Base-by-base conservation (phyloP, 1,140 invertebrate species). In the Lysiphlebus fabarum region DNA sequence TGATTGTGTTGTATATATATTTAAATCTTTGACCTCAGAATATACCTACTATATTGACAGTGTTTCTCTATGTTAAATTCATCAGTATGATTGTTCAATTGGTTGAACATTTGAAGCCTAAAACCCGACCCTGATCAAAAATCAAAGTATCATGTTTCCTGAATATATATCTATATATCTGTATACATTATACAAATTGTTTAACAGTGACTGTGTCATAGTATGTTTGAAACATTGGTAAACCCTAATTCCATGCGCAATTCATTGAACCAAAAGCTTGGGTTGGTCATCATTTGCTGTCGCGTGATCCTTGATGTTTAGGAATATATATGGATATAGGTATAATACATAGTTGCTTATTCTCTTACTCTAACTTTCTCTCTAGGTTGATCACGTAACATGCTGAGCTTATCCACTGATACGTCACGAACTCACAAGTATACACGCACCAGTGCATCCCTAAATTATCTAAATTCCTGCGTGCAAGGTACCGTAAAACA, bases 221-320 rank as follows among this genome's bases (percentile, higher is more conserved):
- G 17, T 26, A 26, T 26, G 17, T 26, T 26, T 26, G 17, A 26
- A 26, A 26, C 14, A 34, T 51, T 38, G 41, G 65, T 63, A 70
- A 70, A 69, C 67, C 17, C 67, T 67, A 70, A 69, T 70, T 68
- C 66, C 67, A 65, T 60, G 61, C 56, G 66, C 66, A 67, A 69
- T 69, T 70, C 62, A 66, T 67, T 70, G 69, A 72, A 69, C 68
- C 67, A 43, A 62, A 62, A 56, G 34, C 62, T 56, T 66, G 63
- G 63, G 61, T 67, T 63, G 67, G 70, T 69, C 70, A 70, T 72
- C 70, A 70, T 68, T 72, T 64, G 68, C 64, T 72, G 67, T 68
- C 65, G 70, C 64, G 63, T 71, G 68, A 70, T 70, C 68, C 65
- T 65, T 51, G 44, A 60, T 43, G 38, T 55, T 26, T 6, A n/a